Conservation (phyloP, 2,797 vertebrate genomes). For the Gadopsis marmoratus region DNA sequence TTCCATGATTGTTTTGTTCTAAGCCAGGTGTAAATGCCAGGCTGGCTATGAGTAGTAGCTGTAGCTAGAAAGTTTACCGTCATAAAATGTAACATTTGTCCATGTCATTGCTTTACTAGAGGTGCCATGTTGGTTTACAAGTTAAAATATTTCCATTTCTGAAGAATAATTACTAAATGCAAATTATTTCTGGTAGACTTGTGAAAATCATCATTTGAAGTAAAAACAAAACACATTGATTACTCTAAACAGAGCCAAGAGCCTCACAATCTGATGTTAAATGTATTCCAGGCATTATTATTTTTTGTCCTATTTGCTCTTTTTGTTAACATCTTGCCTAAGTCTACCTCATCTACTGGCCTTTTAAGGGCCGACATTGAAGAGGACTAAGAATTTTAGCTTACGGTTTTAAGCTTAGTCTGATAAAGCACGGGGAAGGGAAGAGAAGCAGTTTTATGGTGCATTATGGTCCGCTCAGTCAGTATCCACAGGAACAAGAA, state of each 20-base stretch:
- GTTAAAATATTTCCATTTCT: not conserved
- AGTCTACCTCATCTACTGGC: not conserved
- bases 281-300: not conserved
- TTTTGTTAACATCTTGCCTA: slow-evolving; percentile 3
- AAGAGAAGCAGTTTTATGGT: slow-evolving; percentile 2
- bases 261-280: not conserved
- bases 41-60: not conserved
- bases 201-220: not conserved
- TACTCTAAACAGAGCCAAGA: too few species aligned
- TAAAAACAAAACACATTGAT: not conserved
- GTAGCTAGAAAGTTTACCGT: too few species aligned
- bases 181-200: not conserved
- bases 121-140: not conserved
- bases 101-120: not conserved
- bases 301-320: not conserved
- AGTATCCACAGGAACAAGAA: slow-evolving; percentile 28
- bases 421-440: not conserved
- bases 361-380: slow-evolving; percentile 26
- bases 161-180: not conserved
- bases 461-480: slow-evolving; percentile 27
- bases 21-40: not conserved
- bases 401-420: slow-evolving; percentile 28
- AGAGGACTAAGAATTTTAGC: slow-evolving; percentile 18
- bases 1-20: not conserved
- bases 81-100: not conserved